These are phyloP conservation scores for Chaunax sp. DNA, from an alignment of 2,797 vertebrate species.

Conservation along the genomic window DNA sequence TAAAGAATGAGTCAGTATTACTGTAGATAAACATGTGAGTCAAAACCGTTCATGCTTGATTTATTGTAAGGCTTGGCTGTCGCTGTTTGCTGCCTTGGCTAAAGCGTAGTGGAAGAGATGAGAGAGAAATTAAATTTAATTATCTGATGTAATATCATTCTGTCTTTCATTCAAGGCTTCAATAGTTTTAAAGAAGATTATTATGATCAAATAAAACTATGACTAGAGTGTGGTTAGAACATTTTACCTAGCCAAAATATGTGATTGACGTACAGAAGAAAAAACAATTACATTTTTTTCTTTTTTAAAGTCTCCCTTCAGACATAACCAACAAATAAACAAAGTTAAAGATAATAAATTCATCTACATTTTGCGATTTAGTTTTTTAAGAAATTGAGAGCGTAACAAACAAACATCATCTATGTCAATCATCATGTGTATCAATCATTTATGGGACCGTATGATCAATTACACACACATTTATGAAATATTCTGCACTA, in stretches of 20 bases:
- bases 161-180: too few species aligned
- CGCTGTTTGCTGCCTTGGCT: slow-evolving; percentile 19
- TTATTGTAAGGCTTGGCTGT: slow-evolving; percentile 67
- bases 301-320: too few species aligned
- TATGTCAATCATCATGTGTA: neutral
- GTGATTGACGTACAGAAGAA: too few species aligned
- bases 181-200: too few species aligned
- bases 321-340: too few species aligned
- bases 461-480: neutral
- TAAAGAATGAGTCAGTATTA: neutral
- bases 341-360: neutral
- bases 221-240: too few species aligned
- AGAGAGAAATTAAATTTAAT: neutral
- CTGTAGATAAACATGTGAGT: neutral
- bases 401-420: too few species aligned
- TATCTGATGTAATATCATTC: too few species aligned
- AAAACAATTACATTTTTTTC: too few species aligned
- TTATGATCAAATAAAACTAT: too few species aligned
- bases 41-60: slow-evolving; percentile 6
- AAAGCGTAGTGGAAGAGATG: neutral
- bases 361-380: neutral
- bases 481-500: neutral
- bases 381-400: neutral
- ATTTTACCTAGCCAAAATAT: too few species aligned
- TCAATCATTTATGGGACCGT: neutral